These are phyloP conservation scores for Palythoa grandiflora DNA, from an alignment of 92 coral and sea anemone species.

Conservation along the genomic window DNA sequence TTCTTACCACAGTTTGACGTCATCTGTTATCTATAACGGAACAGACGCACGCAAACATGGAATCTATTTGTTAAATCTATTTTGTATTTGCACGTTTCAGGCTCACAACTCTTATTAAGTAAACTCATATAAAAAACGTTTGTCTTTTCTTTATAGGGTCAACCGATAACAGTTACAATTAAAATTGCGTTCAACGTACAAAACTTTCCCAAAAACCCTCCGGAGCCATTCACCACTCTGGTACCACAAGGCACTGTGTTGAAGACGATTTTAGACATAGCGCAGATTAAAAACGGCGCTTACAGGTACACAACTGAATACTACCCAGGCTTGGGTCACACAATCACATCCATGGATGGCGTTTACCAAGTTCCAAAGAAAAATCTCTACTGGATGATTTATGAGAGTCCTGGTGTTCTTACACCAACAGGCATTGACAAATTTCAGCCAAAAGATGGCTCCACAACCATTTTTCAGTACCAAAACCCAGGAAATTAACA, in stretches of 20 bases:
- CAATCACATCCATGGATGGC: constrained; percentile 19
- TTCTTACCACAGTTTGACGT: too few species aligned
- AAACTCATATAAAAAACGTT: neutral
- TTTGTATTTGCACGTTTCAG: too few species aligned
- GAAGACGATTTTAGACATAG: neutral
- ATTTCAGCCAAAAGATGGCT: constrained; percentile 15
- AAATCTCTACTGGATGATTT: neutral
- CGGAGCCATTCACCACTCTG: neutral
- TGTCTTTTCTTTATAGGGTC: neutral
- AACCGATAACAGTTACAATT: neutral
- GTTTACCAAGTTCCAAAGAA: neutral
- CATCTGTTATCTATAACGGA: too few species aligned
- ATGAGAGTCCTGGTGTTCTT: neutral
- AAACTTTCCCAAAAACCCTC: neutral
- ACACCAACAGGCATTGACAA: constrained; percentile 12
- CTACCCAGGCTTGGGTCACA: neutral
- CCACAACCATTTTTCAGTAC: constrained; percentile 21
- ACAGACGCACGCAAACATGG: too few species aligned
- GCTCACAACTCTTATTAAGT: neutral
- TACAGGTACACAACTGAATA: neutral
- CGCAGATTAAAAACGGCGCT: neutral
- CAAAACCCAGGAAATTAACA: neutral
- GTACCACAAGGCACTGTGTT: neutral
- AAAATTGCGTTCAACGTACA: constrained; percentile 1
- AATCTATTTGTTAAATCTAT: too few species aligned